Evolutionary conservation across 2,113 vertebrate species (phyloP), one percentile per base, ranked within the genome.

Genomic region (Notarius quadriscutis): DNA sequence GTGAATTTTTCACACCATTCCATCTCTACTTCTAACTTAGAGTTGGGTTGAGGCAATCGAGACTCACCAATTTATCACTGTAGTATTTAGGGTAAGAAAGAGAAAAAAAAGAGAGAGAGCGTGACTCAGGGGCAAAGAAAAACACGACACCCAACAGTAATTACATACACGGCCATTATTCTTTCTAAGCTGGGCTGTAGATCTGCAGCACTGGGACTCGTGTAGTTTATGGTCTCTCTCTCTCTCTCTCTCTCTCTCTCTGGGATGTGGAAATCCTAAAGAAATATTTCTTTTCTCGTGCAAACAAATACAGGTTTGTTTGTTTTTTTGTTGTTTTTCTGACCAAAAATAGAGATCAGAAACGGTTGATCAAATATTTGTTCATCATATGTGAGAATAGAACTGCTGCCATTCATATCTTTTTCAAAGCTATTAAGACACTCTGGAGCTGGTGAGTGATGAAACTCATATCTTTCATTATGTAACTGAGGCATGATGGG

Each of bases 391-490:
- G 18, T 53, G 18, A 34, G 25, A 57, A 17, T 22, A 72, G 50
- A 57, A 58, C 22, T 74, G 82, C 25, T 84, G 50, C 80, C 34
- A 27, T 65, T 67, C 41, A 14, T 8, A 4, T 84, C n/a, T 74
- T 12, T 58, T 58, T 12, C 53, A 10, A 55, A 15, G 34, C 27
- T 18, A 27, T 34, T 51, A 14, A 10, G n/a, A 83, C 86, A 77
- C 48, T 63, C 20, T 18, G 2, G 63, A 75, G 48, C 55, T 71
- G 53, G 9, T 83, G 86, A 90, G 62, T 87, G 86, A 91, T 90
- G 87, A 80, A 88, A 86, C 81, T 89, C 87, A 88, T 88, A 86
- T 87, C 53, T 48, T 85, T 72, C 62, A 84, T 87, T 82, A 63
- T 41, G 75, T 84, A 79, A 69, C 65, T 34, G 74, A 50, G 58